phyloP scores from a whole-genome alignment of 2,113 vertebrate species.

The Anolis carolinensis region DNA sequence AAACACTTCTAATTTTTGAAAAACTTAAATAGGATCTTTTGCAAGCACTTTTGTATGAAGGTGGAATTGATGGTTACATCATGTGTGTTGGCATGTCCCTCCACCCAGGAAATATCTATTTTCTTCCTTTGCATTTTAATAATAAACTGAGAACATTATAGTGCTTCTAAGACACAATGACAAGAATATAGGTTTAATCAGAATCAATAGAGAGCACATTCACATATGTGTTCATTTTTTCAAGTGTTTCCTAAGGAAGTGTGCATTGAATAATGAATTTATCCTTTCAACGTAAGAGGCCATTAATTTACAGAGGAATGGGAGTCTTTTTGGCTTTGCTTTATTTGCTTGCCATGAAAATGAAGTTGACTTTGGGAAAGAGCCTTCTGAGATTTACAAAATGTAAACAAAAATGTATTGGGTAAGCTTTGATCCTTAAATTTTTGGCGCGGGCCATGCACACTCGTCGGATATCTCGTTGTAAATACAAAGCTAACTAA shows the following conservation, averaged over 20 bases:
- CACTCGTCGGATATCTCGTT: too few relatives aligned
- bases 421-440: too few relatives aligned
- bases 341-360: too few relatives aligned
- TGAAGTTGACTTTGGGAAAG: too few relatives aligned
- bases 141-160: not conserved
- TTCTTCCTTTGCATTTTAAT: not conserved
- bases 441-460: too few relatives aligned
- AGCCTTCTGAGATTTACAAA: too few relatives aligned
- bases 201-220: not conserved
- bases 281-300: too few relatives aligned
- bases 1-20: not conserved
- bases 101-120: not conserved
- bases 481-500: too few relatives aligned
- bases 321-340: too few relatives aligned
- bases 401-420: too few relatives aligned
- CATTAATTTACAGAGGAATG: too few relatives aligned
- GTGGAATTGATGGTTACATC: not conserved
- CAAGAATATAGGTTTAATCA: not conserved
- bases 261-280: not conserved
- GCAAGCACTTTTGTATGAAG: not conserved
- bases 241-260: not conserved
- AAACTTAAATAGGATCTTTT: not conserved
- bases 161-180: not conserved
- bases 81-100: not conserved
- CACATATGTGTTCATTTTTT: not conserved